These are phyloP conservation scores for Myotis lucifugus DNA, from an alignment of 2,113 vertebrate genomes.

Conservation along the genomic window DNA sequence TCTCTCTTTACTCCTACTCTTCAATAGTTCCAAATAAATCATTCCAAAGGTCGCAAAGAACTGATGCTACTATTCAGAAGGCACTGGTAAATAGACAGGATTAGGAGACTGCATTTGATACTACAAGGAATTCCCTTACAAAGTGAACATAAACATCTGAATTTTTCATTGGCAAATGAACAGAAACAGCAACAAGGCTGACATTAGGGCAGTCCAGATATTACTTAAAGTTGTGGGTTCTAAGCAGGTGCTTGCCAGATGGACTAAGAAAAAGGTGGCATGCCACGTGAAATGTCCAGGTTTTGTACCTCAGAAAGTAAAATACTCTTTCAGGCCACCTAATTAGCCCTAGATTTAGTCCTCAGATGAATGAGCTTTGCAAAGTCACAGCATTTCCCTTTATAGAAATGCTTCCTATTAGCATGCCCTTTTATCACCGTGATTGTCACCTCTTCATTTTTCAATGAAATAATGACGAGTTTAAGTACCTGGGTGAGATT, in stretches of 20 bases:
- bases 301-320: background rate
- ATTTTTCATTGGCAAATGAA: background rate
- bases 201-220: background rate
- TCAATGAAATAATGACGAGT: conserved; percentile 22
- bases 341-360: background rate
- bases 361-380: background rate
- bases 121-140: background rate
- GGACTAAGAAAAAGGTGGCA: background rate
- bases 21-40: background rate
- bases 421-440: background rate
- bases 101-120: background rate
- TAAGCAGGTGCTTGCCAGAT: background rate
- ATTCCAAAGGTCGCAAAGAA: background rate
- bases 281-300: background rate
- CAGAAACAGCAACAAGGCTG: background rate
- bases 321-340: background rate
- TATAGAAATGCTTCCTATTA: conserved; percentile 9
- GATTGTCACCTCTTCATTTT: background rate
- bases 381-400: background rate
- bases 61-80: background rate
- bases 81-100: background rate
- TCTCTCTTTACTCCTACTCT: background rate
- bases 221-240: background rate
- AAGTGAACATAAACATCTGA: background rate
- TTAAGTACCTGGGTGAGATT: conserved; percentile 10